A percentile compares a stretch with the other conserved stretches of the same genome.
phyloP scores from a whole-genome alignment of 2,888 invertebrate species.

The Euzophera pinguis region DNA sequence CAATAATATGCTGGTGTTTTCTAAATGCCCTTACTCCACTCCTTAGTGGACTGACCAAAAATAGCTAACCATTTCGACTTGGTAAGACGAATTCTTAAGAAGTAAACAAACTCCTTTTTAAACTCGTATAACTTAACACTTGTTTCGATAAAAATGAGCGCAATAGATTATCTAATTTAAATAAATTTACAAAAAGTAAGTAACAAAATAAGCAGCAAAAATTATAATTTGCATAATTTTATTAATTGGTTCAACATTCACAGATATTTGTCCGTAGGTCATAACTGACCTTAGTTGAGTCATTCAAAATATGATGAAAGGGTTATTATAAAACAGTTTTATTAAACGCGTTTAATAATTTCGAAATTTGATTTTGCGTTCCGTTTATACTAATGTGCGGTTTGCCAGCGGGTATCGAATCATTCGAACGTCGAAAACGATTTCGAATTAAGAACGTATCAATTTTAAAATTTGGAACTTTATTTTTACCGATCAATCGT shows the following conservation, averaged over 20 bases:
- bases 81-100: too few species aligned
- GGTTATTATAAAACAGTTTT: constrained; percentile 14
- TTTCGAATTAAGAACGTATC: constrained; percentile 57
- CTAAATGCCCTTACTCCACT: too few species aligned
- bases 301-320: constrained; percentile 4
- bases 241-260: constrained; percentile 3
- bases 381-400: constrained; percentile 44
- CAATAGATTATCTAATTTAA: not conserved
- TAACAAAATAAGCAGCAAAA: not conserved
- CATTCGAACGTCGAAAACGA: constrained; percentile 43
- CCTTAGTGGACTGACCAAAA: too few species aligned
- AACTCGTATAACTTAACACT: too few species aligned
- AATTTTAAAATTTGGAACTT: constrained; percentile 45
- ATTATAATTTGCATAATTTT: constrained; percentile 6
- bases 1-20: too few species aligned
- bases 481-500: constrained; percentile 33
- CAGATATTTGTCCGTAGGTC: constrained; percentile 7
- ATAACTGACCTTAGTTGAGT: constrained; percentile 7
- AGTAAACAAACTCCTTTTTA: too few species aligned
- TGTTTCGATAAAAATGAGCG: too few species aligned
- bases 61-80: too few species aligned
- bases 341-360: constrained; percentile 15
- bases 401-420: constrained; percentile 33
- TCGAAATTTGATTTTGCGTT: constrained; percentile 35
- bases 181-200: not conserved